These are phyloP conservation scores for Heliconius sara DNA, from an alignment of 2,888 invertebrate genomes.

Conservation along the genomic window DNA sequence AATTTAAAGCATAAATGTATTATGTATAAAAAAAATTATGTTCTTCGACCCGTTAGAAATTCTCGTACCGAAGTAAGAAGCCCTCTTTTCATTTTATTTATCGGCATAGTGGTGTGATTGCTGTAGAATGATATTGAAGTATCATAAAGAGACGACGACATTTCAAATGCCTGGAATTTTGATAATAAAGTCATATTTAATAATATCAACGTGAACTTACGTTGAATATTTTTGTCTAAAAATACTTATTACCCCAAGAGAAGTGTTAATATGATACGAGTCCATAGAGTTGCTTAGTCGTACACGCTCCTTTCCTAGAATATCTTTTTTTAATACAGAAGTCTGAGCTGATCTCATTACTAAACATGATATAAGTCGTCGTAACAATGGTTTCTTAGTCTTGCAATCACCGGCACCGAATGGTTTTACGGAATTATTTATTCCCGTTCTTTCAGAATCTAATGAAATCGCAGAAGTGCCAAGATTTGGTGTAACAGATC, in stretches of 20 bases:
- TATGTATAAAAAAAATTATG: constrained; percentile 44
- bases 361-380: constrained; percentile 70
- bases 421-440: constrained; percentile 44
- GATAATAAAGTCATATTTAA: constrained; percentile 15
- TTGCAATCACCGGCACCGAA: constrained; percentile 52
- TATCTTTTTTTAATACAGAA: constrained; percentile 53
- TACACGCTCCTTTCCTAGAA: constrained; percentile 44
- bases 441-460: constrained; percentile 53
- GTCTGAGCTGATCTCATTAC: constrained; percentile 62
- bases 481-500: constrained; percentile 67
- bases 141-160: constrained; percentile 73
- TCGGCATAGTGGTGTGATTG: constrained; percentile 65
- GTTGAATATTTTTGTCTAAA: neutral
- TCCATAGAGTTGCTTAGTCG: constrained; percentile 63
- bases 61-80: constrained; percentile 71
- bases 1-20: neutral
- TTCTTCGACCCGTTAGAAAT: constrained; percentile 63
- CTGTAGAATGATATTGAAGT: constrained; percentile 75
- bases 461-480: constrained; percentile 68
- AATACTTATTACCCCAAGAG: constrained; percentile 65
- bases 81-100: constrained; percentile 66
- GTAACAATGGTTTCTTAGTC: constrained; percentile 66
- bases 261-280: constrained; percentile 72
- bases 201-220: neutral
- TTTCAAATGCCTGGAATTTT: constrained; percentile 65